A percentile compares a stretch with the other conserved stretches of the same genome.
Conservation (phyloP, 2,113 vertebrate species). For the Phycodurus eques region DNA sequence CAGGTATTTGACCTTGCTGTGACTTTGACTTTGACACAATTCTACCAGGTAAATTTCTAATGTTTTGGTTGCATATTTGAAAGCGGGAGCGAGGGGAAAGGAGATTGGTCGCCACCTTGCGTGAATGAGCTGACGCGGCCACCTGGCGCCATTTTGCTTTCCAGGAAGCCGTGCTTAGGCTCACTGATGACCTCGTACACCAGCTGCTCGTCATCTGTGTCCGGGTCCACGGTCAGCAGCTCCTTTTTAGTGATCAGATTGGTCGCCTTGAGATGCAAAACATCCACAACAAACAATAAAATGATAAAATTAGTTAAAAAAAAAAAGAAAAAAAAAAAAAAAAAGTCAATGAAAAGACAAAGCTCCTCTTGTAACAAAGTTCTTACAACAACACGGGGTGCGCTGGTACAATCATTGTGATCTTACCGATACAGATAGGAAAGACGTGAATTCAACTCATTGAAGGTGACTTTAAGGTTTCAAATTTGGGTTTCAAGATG, state of each 20-base stretch:
- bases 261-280: slow-evolving; percentile 74
- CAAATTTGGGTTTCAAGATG: too few species aligned
- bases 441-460: neutral
- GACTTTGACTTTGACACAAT: too few species aligned
- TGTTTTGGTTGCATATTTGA: too few species aligned
- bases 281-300: neutral
- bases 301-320: neutral
- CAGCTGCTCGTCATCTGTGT: slow-evolving; percentile 87
- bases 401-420: neutral
- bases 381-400: slow-evolving; percentile 31
- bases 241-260: slow-evolving; percentile 96
- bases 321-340: neutral
- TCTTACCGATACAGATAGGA: neutral
- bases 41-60: too few species aligned
- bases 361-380: neutral
- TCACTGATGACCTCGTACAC: slow-evolving; percentile 81
- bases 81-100: too few species aligned
- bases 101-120: slow-evolving; percentile 76
- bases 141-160: slow-evolving; percentile 85
- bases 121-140: slow-evolving; percentile 76
- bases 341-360: neutral
- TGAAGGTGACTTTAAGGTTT: neutral
- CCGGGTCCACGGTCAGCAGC: slow-evolving; percentile 86
- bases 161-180: slow-evolving; percentile 84
- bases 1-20: too few species aligned